These are phyloP conservation scores for Zoanthus sociatus DNA, from an alignment of 92 coral and sea anemone species.

Conservation along the genomic window DNA sequence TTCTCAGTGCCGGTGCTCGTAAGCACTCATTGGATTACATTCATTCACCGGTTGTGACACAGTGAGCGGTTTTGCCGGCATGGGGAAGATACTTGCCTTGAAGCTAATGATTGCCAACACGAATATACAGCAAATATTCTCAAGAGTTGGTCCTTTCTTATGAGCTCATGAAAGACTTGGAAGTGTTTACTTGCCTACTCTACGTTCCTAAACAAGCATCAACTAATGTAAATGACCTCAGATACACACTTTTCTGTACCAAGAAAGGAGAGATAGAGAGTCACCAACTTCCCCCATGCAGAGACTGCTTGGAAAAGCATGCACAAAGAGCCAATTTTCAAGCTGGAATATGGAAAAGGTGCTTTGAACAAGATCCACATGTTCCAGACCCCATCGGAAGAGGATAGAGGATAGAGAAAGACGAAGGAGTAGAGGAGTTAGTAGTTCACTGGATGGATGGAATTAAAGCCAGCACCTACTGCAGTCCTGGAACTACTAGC, in stretches of 20 bases:
- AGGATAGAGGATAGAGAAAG: conserved; percentile 56
- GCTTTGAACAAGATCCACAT: conserved; percentile 51
- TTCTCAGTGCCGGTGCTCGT: neutral
- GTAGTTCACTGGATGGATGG: conserved; percentile 65
- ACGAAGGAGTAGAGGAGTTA: conserved; percentile 39
- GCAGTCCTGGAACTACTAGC: conserved; percentile 53
- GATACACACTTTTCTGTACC: conserved; percentile 46
- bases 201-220: conserved; percentile 22
- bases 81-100: too few species aligned
- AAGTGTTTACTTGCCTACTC: conserved; percentile 44
- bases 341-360: conserved; percentile 52
- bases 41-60: too few species aligned
- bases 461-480: conserved; percentile 45
- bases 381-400: conserved; percentile 57
- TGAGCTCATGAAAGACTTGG: neutral
- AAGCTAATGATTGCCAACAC: too few species aligned
- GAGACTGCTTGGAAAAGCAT: conserved; percentile 48
- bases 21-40: neutral
- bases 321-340: conserved; percentile 40
- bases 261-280: conserved; percentile 43
- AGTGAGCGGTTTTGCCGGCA: too few species aligned
- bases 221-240: conserved; percentile 33
- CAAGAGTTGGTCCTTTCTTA: too few species aligned
- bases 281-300: conserved; percentile 54
- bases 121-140: too few species aligned